These are phyloP conservation scores for Cromileptes altivelis DNA, from an alignment of 2,113 vertebrate genomes.

Conservation along the genomic window DNA sequence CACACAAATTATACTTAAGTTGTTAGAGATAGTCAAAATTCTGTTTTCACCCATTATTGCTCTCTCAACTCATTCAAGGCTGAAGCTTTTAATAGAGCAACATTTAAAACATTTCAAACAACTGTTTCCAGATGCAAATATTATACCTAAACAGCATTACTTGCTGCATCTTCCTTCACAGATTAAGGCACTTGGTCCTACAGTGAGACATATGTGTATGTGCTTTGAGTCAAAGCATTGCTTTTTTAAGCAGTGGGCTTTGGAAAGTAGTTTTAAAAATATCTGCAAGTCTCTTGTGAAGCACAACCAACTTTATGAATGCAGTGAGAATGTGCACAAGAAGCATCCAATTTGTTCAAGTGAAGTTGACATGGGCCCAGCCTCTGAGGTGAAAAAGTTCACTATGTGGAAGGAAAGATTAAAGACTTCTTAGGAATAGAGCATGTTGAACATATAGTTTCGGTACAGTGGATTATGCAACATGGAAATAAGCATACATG, in stretches of 20 bases:
- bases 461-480: constrained; percentile 18
- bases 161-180: constrained; percentile 48
- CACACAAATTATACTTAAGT: constrained; percentile 27
- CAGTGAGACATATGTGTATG: constrained; percentile 56
- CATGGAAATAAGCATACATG: constrained; percentile 34
- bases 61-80: constrained; percentile 10
- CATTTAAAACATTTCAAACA: constrained; percentile 29
- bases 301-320: constrained; percentile 28
- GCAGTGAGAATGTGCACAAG: constrained; percentile 1
- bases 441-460: neutral
- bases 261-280: constrained; percentile 46
- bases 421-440: constrained; percentile 15
- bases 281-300: constrained; percentile 38
- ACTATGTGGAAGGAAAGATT: constrained; percentile 12
- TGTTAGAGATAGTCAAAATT: constrained; percentile 42
- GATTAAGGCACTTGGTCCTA: constrained; percentile 33
- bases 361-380: constrained; percentile 1
- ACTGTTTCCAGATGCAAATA: constrained; percentile 28
- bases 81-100: constrained; percentile 25
- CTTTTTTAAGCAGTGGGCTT: constrained; percentile 56
- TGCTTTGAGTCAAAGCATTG: constrained; percentile 54
- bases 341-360: neutral
- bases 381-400: constrained; percentile 17
- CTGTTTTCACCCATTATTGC: constrained; percentile 56
- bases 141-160: constrained; percentile 55